Conservation (phyloP, 2,113 vertebrate species). For the Fulica atra region DNA sequence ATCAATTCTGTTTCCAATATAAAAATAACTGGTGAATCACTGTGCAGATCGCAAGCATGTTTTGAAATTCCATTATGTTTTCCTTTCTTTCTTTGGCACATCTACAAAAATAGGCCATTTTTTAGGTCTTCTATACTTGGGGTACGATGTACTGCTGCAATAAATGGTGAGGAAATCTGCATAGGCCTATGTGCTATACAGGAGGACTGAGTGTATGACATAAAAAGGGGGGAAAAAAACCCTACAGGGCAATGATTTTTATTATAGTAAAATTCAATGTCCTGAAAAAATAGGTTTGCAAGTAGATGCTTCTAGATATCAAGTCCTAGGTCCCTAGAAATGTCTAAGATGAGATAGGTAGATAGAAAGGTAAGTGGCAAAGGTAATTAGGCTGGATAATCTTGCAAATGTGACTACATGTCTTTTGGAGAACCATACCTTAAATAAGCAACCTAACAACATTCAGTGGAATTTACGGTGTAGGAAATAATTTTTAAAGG, state of each 20-base stretch:
- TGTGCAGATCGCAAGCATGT: background rate
- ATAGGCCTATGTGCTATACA: background rate
- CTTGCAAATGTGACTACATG: background rate
- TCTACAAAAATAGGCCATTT: background rate
- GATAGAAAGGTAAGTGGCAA: background rate
- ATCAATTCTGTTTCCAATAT: background rate
- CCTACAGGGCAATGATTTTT: background rate
- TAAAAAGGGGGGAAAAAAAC: background rate
- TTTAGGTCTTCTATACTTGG: background rate
- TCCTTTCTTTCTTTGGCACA: background rate
- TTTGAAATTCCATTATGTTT: background rate
- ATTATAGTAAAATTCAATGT: background rate
- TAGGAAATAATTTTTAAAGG: background rate
- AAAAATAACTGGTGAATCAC: constrained; percentile 28
- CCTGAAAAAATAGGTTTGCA: background rate
- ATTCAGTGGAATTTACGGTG: background rate
- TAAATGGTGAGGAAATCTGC: background rate
- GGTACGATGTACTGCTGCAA: background rate
- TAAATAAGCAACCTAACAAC: background rate
- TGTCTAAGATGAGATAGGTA: background rate
- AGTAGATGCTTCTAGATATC: background rate
- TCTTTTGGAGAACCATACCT: background rate
- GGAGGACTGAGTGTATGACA: background rate
- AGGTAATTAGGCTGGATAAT: background rate
- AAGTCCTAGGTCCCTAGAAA: background rate